Conservation (phyloP, 2,888 invertebrate species). For the Tipula lateralis region DNA sequence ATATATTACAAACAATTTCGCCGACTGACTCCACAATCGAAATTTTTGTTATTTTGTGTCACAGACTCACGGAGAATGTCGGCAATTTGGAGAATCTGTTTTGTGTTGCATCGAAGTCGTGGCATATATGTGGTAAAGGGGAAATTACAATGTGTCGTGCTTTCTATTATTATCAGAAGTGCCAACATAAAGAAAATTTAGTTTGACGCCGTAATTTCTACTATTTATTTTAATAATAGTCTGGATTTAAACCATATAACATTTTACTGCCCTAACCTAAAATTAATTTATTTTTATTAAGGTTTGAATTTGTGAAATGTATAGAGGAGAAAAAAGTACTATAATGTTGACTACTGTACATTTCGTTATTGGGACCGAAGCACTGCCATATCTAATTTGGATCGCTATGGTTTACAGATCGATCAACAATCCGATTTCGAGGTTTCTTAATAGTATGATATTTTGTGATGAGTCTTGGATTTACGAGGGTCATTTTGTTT, state of each 20-base stretch:
- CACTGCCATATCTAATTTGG: too few species aligned
- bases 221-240: background rate
- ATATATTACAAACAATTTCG: background rate
- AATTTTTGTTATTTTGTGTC: background rate
- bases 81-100: background rate
- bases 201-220: background rate
- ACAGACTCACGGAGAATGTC: background rate
- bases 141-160: background rate
- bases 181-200: background rate
- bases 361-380: too few species aligned
- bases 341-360: too few species aligned
- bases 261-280: too few species aligned
- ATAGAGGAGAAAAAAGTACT: too few species aligned
- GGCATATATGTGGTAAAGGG: background rate
- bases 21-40: background rate
- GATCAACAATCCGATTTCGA: too few species aligned
- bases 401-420: too few species aligned
- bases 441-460: too few species aligned
- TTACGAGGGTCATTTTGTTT: too few species aligned
- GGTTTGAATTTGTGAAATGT: too few species aligned
- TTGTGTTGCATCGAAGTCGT: constrained; percentile 1
- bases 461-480: too few species aligned
- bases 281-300: too few species aligned
- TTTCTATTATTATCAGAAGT: background rate
- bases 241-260: background rate